Base-by-base conservation (phyloP, 2,888 invertebrate species). In the Plusia festucae region DNA sequence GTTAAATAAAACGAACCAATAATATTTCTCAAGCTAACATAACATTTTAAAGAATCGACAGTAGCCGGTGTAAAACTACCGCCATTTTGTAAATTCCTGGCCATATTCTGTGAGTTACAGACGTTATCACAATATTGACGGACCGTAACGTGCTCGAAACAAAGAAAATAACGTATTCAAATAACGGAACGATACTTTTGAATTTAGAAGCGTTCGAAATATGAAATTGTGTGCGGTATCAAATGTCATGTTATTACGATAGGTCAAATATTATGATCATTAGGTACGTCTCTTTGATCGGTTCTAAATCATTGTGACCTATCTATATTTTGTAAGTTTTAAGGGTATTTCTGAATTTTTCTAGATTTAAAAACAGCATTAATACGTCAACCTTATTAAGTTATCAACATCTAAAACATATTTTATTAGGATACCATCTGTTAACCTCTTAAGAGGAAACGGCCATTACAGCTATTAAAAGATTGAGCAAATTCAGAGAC, bases 91-190 rank as follows among this genome's bases (percentile, higher is more conserved):
- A 59, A 68, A 71, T 74, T 70, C 49, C 46, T 60, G 53, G 34
- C 27, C 55, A 59, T 46, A 55, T 44, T 27, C 40, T 60, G 59
- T 51, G 49, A 27, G 27, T 30, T 70, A 59, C 60, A 49, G 56
- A 60, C 51, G 27, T 22, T 62, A 66, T 44, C 46, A 30, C 40
- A 22, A 62, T n/a, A n/a, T 59, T 27, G 65, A 65, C 49, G 70
- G 52, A 53, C 60, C 51, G 60, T 73, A 71, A 46, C 20, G 22
- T 57, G 46, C 60, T 70, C 16, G 32, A 70, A 73, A 76, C 66
- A 76, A 73, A 59, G 71, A 65, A 60, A 59, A 66, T 76, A 76
- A 60, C 54, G 60, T 57, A 73, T 76, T 66, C 62, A 60, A 13
- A 66, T 57, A 70, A 52, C 61, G 57, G 18, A 62, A 24, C 61